These are phyloP conservation scores for Pangasius sanitwongsei DNA, from an alignment of 2,797 vertebrate species.

Conservation along the genomic window DNA sequence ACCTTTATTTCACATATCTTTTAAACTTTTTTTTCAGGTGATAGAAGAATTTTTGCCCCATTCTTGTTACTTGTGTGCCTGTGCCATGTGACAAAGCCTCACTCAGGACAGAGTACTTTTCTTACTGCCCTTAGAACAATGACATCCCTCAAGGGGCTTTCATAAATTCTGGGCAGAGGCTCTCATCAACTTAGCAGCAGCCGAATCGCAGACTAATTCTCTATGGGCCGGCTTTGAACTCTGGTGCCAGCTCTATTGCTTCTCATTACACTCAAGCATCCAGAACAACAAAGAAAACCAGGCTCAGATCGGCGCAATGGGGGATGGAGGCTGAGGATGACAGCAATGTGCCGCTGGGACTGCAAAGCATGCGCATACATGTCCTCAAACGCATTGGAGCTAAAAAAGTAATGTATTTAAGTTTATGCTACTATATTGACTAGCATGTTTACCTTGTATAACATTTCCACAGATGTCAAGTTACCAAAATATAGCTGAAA, in stretches of 20 bases:
- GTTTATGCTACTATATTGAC: not conserved
- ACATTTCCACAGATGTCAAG: not conserved
- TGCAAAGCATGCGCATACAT: not conserved
- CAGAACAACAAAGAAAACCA: slow-evolving; percentile 40
- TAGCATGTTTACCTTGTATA: not conserved
- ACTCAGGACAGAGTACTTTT: slow-evolving; percentile 1
- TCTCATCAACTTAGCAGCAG: slow-evolving; percentile 38
- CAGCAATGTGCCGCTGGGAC: slow-evolving; percentile 7
- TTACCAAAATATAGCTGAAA: not conserved
- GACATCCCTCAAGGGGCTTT: slow-evolving; percentile 26
- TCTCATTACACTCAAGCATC: slow-evolving; percentile 43
- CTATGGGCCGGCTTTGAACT: slow-evolving; percentile 44
- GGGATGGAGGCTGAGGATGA: slow-evolving; percentile 16
- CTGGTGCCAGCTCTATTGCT: slow-evolving; percentile 35
- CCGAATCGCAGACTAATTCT: slow-evolving; percentile 31
- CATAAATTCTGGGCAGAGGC: slow-evolving; percentile 29
- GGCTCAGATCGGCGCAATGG: slow-evolving; percentile 12
- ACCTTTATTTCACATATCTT: not conserved
- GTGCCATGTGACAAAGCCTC: not conserved
- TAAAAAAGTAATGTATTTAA: not conserved
- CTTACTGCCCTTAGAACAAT: slow-evolving; percentile 19
- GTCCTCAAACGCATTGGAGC: slow-evolving; percentile 7
- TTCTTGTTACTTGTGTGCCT: not conserved
- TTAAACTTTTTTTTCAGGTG: not conserved
- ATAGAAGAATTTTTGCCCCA: not conserved